Percentiles rank a stretch among this genome's conserved stretches.
Conservation (phyloP, 2,888 invertebrate genomes). For the Acronicta alni region DNA sequence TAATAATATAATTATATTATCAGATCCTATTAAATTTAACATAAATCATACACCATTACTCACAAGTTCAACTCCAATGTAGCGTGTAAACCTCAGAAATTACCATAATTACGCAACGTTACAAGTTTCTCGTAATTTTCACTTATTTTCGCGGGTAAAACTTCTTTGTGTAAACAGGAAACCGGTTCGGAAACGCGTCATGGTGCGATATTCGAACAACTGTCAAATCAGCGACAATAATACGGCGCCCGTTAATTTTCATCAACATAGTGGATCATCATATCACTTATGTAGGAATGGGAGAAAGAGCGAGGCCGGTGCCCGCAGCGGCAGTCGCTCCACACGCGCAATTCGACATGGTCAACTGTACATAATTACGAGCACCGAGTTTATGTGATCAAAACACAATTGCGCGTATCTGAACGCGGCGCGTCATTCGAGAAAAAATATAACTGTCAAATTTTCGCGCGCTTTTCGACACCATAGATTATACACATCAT, state of each 20-base stretch:
- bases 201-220: conserved; percentile 48
- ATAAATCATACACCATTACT: conserved; percentile 18
- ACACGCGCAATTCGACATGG: conserved; percentile 88
- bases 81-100: conserved; percentile 54
- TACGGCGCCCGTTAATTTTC: conserved; percentile 74
- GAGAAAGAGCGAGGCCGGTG: conserved; percentile 85
- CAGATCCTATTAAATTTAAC: background rate
- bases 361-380: conserved; percentile 84
- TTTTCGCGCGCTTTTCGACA: conserved; percentile 68
- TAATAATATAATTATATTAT: background rate
- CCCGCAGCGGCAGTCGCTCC: conserved; percentile 81
- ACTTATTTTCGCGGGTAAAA: conserved; percentile 51
- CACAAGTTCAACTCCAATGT: conserved; percentile 37
- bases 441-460: conserved; percentile 65
- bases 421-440: conserved; percentile 57
- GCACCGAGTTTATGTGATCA: conserved; percentile 67
- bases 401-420: conserved; percentile 64
- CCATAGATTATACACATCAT: conserved; percentile 59
- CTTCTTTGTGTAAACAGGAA: conserved; percentile 54
- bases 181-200: conserved; percentile 52
- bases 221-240: conserved; percentile 71
- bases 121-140: conserved; percentile 63
- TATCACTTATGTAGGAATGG: conserved; percentile 84
- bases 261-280: conserved; percentile 76
- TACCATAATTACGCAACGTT: conserved; percentile 61